A percentile compares a stretch with the other conserved stretches of the same genome.
These are phyloP conservation scores for Capromys pilorides DNA, from an alignment of 2,797 vertebrate species.

Conservation along the genomic window DNA sequence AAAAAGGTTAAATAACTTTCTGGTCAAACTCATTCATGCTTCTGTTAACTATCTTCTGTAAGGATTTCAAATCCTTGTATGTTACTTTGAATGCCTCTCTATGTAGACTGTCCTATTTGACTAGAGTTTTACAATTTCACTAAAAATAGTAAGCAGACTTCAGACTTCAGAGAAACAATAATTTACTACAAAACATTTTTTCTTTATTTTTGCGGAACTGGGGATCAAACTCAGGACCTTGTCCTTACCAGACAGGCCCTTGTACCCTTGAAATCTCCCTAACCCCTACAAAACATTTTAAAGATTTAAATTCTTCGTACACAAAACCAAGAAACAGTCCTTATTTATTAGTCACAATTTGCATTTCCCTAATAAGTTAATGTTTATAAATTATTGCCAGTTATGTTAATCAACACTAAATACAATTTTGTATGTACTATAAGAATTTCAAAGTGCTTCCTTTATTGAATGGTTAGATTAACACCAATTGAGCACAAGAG, in stretches of 20 bases:
- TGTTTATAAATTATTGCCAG: slow-evolving; percentile 72
- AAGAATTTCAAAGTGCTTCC: slow-evolving; percentile 72
- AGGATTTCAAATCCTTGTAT: slow-evolving; percentile 68
- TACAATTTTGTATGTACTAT: slow-evolving; percentile 54
- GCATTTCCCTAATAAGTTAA: slow-evolving; percentile 64
- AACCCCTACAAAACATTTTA: slow-evolving; percentile 79
- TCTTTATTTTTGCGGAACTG: no score
- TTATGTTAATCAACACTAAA: slow-evolving; percentile 71
- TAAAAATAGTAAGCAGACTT: slow-evolving; percentile 71
- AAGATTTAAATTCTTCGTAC: slow-evolving; percentile 75
- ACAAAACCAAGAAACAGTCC: slow-evolving; percentile 68
- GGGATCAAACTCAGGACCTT: no score
- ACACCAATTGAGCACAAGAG: slow-evolving; percentile 47
- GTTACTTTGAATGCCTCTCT: slow-evolving; percentile 1
- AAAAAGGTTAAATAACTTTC: slow-evolving; percentile 63
- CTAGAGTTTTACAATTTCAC: slow-evolving; percentile 82
- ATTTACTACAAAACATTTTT: slow-evolving; percentile 81
- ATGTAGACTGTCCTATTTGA: slow-evolving; percentile 70
- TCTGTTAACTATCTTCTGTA: slow-evolving; percentile 62
- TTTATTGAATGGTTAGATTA: slow-evolving; percentile 51
- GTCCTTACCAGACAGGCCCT: no score
- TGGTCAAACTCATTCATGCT: slow-evolving; percentile 65
- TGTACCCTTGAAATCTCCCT: no score
- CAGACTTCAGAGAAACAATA: slow-evolving; percentile 78
- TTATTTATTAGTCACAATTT: slow-evolving; percentile 63